A percentile compares a stretch with the other conserved stretches of the same genome.
Conservation (phyloP, 2,888 invertebrate genomes). For the Nemurella pictetii region DNA sequence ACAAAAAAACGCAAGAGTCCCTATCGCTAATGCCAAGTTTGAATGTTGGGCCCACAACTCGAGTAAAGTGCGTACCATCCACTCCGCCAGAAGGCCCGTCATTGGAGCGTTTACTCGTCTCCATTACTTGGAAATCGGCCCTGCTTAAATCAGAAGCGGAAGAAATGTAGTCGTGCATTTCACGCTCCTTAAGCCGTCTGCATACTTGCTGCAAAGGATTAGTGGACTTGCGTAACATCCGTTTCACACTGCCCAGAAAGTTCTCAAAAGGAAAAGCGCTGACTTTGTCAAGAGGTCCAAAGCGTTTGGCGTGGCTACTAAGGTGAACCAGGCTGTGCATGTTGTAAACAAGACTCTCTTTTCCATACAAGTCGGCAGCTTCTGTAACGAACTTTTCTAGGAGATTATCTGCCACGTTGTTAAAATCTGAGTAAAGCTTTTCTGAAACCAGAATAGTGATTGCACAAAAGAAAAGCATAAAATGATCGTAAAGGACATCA, state of each 20-base stretch:
- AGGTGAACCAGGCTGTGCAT: slow-evolving; percentile 10
- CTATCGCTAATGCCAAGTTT: not conserved
- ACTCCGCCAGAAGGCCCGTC: not conserved
- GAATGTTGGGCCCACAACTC: not conserved
- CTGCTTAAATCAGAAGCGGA: not conserved
- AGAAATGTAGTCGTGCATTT: not conserved
- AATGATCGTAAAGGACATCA: not conserved
- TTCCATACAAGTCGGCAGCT: slow-evolving; percentile 13
- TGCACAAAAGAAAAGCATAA: slow-evolving; percentile 33
- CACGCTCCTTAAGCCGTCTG: not conserved
- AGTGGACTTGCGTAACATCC: slow-evolving; percentile 33
- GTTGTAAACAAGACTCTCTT: slow-evolving; percentile 14
- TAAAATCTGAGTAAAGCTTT: not conserved
- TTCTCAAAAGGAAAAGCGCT: slow-evolving; percentile 45
- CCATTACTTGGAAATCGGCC: not conserved
- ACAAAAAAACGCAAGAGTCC: not conserved
- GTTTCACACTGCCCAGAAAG: slow-evolving; percentile 39
- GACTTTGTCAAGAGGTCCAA: slow-evolving; percentile 42
- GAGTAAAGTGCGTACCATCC: not conserved
- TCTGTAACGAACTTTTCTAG: slow-evolving; percentile 8
- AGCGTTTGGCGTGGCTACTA: slow-evolving; percentile 40
- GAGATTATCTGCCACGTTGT: not conserved
- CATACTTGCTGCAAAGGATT: slow-evolving; percentile 37
- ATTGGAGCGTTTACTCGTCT: no score
- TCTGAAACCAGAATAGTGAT: slow-evolving; percentile 10